phyloP scores from a whole-genome alignment of 1,140 invertebrate species.

The Chionoecetes opilio region DNA sequence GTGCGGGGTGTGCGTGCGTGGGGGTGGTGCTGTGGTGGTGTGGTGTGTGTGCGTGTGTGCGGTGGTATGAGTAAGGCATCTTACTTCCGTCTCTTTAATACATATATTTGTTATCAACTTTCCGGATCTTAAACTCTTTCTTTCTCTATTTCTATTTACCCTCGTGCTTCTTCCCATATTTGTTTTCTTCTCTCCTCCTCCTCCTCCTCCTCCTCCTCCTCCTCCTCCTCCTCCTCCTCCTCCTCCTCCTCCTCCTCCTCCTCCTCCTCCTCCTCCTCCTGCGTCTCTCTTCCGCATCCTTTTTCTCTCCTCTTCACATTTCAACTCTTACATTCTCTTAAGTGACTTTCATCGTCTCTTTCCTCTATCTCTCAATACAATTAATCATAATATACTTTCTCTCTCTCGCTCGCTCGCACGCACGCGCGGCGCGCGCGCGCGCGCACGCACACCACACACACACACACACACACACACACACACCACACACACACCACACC shows the following conservation, averaged over 20 bases:
- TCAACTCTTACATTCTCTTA: too few species aligned
- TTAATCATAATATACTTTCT: not conserved
- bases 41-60: too few species aligned
- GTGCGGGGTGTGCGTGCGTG: too few species aligned
- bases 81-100: too few species aligned
- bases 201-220: not conserved
- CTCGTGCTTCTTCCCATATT: not conserved
- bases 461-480: not conserved
- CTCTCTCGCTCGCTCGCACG: slow-evolving; percentile 37
- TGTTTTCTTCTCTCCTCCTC: not conserved
- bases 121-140: not conserved
- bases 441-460: too few species aligned
- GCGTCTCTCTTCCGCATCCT: not conserved
- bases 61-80: too few species aligned
- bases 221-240: not conserved
- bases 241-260: not conserved
- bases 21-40: too few species aligned
- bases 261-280: not conserved
- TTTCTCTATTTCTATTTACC: not conserved
- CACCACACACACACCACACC: not conserved
- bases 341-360: not conserved
- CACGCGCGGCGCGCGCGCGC: too few species aligned
- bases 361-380: not conserved
- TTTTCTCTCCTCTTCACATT: not conserved
- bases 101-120: not conserved